Evolutionary conservation across 2,888 invertebrate genomes (phyloP), one percentile per base, ranked within the genome.

Genomic region (Napeogenes sylphis): DNA sequence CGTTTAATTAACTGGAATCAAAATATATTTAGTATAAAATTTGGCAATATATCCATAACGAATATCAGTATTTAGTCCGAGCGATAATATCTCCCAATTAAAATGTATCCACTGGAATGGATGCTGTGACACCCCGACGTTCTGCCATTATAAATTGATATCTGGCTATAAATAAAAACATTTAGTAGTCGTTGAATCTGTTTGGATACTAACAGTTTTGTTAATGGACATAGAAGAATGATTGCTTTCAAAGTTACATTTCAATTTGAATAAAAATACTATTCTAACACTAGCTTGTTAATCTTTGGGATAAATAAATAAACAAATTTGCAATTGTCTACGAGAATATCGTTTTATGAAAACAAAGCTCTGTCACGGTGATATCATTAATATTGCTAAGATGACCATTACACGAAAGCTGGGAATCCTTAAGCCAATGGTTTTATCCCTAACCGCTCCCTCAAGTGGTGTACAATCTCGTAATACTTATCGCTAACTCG

Each of bases 351-450:
- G 47, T 57, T 54, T 46, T 55, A 56, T 14, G 60, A 55, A 58
- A 64, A 64, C 63, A 61, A 61, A 64, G 42, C 58, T 59, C 42
- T 70, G 79, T 79, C 80, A 80, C 80, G 80, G 62, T 70, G 66
- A 62, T 61, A 69, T 75, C 81, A 82, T 82, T 79, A 78, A 80
- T 78, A 78, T 73, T 75, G 67, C 68, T 66, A 71, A 75, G 75
- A 73, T 78, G 77, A 75, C 78, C 77, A 73, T 80, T 81, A 81
- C 76, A 73, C 70, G 66, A 76, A 66, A 76, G 66, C 65, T 64
- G 68, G 68, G 74, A 75, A 77, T 76, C 78, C 78, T 77, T 79
- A 77, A 75, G 78, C 74, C 58, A 66, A 70, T 71, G 61, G 63
- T 64, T 71, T 72, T 75, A 74, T 73, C 68, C 66, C 68, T 68